Base-by-base conservation (phyloP, 2,888 invertebrate species). In the Yponomeuta evonymella region DNA sequence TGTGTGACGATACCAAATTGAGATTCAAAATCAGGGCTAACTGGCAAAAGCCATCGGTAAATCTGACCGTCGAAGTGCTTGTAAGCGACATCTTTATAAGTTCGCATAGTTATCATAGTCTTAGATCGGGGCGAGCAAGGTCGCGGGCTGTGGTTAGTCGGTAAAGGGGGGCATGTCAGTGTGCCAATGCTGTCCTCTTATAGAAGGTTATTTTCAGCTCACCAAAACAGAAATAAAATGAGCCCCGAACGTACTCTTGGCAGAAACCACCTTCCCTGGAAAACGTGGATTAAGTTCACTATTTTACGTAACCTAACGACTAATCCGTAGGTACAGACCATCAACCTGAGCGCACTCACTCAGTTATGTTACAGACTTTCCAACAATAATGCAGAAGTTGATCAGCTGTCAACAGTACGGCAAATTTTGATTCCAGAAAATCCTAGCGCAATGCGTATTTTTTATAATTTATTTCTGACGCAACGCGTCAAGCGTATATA, bases 181-280 rank as follows among this genome's bases (percentile, higher is more conserved):
- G 62, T 69, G 72, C 71, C 73, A 71, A 70, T 72, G 72, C 71
- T 73, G 70, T 67, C 72, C 72, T 71, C 11, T 66, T 73, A 73
- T 73, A 72, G 72, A 67, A 72, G 29, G 68, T 67, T 73, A 72
- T 73, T 73, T 72, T 71, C 36, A 69, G 72, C 73, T 65, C 48
- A 63, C 67, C 36, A 70, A 70, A 70, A 70, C 72, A 67, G 67
- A 73, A 73, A 73, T 73, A 73, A 23, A 15, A 67, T 33, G 71
- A 72, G 72, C 73, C 71, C 72, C 67, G 72, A 66, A 66, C 63
- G 64, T 43, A 48, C 30, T 70, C 33, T 70, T 70, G 70, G 70
- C 70, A 72, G 43, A 63, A 67, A 71, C 30, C 43, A 43, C 51
- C 29, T 70, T 72, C 67, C 67, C 70, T 58, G 29, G 72, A 62